Base-by-base conservation (phyloP, 2,113 vertebrate genomes). In the Rhabdomys dilectus region DNA sequence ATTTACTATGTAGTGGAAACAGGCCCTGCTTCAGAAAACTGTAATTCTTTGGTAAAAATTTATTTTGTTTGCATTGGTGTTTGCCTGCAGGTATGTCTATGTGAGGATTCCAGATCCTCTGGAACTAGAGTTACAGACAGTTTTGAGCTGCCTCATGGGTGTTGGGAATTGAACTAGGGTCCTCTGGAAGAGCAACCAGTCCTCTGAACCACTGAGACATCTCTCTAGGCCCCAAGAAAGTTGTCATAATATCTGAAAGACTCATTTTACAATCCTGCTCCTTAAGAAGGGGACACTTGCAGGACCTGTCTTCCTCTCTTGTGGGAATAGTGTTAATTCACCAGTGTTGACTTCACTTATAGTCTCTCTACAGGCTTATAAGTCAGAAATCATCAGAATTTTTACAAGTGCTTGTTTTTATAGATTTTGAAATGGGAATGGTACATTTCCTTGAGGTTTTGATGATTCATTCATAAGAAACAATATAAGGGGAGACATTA, bases 391-490 rank as follows among this genome's bases (percentile, higher is more conserved):
- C 48, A 60, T 45, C 45, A 89, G 78, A 16, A 51, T 89, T 89
- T 93, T 48, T 78, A 26, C 51, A 70, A 81, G 36, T 21, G 7
- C 75, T 88, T 93, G 75, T 51, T 84, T 95, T 72, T 86, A 80
- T 72, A 73, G 19, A 94, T n/a, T 85, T 89, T 88, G 39, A 13
- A 88, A 45, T 78, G 31, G 3, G 68, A 89, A 85, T 64, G 62
- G 36, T 51, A 13, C 1, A 42, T 34, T 56, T 73, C 53, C 81
- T 95, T 78, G 58, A 89, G 48, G 86, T 77, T 95, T 68, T 75
- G 76, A 85, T 91, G 45, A 92, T 58, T 94, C 85, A 92, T 58
- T 92, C 72, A 85, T 42, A 42, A 77, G 11, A 34, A 76, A 78
- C 78, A 56, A 24, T 34, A 3, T 84, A 48, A 53, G 13, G 39